Base-by-base conservation (phyloP, 2,113 vertebrate species). In the Otolemur garnettii region DNA sequence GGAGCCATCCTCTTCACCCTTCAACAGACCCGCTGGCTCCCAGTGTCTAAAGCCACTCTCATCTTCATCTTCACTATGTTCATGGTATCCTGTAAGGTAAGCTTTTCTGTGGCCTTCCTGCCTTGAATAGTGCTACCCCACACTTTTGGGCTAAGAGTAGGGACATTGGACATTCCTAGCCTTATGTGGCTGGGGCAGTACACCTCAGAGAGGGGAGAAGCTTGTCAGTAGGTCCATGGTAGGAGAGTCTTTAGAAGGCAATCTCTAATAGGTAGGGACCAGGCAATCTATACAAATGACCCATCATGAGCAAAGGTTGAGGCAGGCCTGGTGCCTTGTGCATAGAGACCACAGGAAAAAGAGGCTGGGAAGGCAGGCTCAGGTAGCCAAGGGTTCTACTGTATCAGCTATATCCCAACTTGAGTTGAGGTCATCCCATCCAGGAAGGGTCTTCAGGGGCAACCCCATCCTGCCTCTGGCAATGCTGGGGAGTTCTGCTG, bases 41-140 rank as follows among this genome's bases (percentile, higher is more conserved):
- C 99, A 0, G 87, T 99, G 94, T 99, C 99, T 57, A 99, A 99
- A 98, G 98, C 98, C 97, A 99, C 92, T 86, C 99, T 99, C 95
- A 99, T 99, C 98, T 99, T 99, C 85, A 78, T 99, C 97, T 99
- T 99, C 98, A 99, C 99, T 95, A 98, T 99, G 96, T 99, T 99
- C 98, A 99, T 99, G 99, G 99, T 99, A 62, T 98, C 99, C 45
- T 99, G 98, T 96, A 99, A 99, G 99, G 99, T 99, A 95, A 97
- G 97, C 22, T 26, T 11, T 50, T 78, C 72, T 30, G 4, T 26
- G 35, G 45, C 66, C 45, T 38, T 21, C 57, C 42, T 13, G 14
- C 53, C 35, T 68, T 69, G 18, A n/a, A 3, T 50, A 17, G 7
- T 0, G 4, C 17, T 19, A 3, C 21, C n/a, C 66, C 1, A 0